Evolutionary conservation across 1,140 invertebrate genomes (phyloP).

Genomic region (Sitodiplosis mosellana): DNA sequence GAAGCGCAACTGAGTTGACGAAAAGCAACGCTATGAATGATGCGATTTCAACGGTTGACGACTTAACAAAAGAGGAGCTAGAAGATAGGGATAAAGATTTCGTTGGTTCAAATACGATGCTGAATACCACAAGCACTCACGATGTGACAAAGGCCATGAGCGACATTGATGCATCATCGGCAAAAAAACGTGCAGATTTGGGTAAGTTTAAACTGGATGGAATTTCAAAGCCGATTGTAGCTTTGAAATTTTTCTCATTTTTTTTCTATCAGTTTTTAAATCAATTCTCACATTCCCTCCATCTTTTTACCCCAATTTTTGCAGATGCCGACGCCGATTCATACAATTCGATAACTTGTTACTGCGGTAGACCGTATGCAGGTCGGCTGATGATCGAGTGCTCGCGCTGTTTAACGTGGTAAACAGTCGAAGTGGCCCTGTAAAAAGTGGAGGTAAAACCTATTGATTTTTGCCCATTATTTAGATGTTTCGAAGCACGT

Average conservation of each 20-base stretch:
- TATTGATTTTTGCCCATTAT: slow-evolving; percentile 6
- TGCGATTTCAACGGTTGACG: too few species aligned
- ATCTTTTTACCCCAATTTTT: slow-evolving; percentile 2
- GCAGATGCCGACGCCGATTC: slow-evolving; percentile 27
- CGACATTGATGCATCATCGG: neutral
- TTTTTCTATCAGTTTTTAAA: too few species aligned
- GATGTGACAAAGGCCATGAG: neutral
- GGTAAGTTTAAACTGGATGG: neutral
- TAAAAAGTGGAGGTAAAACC: too few species aligned
- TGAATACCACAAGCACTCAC: neutral
- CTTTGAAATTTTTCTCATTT: too few species aligned
- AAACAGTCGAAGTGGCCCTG: slow-evolving; percentile 16
- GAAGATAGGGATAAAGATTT: too few species aligned
- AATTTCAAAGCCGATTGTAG: too few species aligned
- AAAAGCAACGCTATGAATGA: too few species aligned
- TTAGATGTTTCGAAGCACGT: slow-evolving; percentile 20
- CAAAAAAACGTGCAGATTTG: neutral
- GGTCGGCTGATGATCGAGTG: slow-evolving; percentile 43
- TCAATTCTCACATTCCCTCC: neutral
- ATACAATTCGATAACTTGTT: slow-evolving; percentile 35
- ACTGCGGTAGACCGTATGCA: slow-evolving; percentile 39
- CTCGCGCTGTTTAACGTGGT: slow-evolving; percentile 35
- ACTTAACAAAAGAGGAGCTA: too few species aligned
- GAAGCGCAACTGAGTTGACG: too few species aligned
- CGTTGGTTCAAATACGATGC: neutral